Conservation (phyloP, 2,888 invertebrate genomes). For the Cotesia congregata region DNA sequence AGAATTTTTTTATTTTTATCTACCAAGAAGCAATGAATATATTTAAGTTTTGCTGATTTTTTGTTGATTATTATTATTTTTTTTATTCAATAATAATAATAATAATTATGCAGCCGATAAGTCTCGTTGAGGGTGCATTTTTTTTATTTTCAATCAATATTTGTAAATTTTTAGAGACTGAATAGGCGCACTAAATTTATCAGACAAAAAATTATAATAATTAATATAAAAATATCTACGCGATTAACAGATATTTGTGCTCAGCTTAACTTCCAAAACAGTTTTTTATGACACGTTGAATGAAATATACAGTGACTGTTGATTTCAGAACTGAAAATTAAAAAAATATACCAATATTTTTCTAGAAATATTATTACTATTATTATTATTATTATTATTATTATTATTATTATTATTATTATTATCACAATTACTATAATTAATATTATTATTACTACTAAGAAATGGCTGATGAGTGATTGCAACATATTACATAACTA, state of each 20-base stretch:
- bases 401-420: background rate
- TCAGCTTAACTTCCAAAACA: conserved; percentile 51
- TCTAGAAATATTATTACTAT: conserved; percentile 49
- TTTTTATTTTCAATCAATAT: conserved; percentile 9
- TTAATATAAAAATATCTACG: conserved; percentile 45
- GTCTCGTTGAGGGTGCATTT: conserved; percentile 26
- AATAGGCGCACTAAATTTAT: conserved; percentile 14
- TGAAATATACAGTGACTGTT: conserved; percentile 50
- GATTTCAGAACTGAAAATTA: conserved; percentile 48
- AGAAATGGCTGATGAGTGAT: conserved; percentile 47
- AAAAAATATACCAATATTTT: conserved; percentile 46
- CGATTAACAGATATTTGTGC: conserved; percentile 41
- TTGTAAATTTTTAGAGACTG: conserved; percentile 24
- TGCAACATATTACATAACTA: conserved; percentile 43
- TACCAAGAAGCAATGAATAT: background rate
- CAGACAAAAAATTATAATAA: conserved; percentile 26
- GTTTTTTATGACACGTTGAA: conserved; percentile 47
- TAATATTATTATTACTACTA: conserved; percentile 5
- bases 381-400: too few relatives aligned
- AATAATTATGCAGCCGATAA: conserved; percentile 5
- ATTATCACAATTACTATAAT: too few relatives aligned
- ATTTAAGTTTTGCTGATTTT: conserved; percentile 18
- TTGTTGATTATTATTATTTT: background rate
- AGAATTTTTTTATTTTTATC: background rate
- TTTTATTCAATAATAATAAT: conserved; percentile 24